Conservation (phyloP, 2,113 vertebrate species). For the Phylloscopus whistleri region DNA sequence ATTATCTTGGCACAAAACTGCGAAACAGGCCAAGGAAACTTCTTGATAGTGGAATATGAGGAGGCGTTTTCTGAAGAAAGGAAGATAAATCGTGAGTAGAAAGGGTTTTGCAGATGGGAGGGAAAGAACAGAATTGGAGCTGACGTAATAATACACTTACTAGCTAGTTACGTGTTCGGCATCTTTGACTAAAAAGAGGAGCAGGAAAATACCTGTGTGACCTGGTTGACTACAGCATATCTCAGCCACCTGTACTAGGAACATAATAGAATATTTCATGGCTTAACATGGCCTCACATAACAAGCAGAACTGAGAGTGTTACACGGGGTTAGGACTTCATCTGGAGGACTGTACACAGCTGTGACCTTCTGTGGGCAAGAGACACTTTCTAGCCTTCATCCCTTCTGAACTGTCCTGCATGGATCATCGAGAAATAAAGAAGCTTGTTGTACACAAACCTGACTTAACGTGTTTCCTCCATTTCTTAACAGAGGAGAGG, state of each 20-base stretch:
- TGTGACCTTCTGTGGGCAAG: not conserved
- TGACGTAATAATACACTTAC: not conserved
- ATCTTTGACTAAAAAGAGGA: not conserved
- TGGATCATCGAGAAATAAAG: not conserved
- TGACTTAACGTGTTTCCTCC: not conserved
- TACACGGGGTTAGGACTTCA: not conserved
- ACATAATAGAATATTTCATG: not conserved
- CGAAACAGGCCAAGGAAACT: not conserved
- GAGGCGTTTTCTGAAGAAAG: not conserved
- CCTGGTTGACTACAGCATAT: not conserved
- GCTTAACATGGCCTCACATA: not conserved
- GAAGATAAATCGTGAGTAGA: not conserved
- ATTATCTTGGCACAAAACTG: not conserved
- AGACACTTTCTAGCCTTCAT: not conserved
- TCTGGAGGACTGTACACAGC: not conserved
- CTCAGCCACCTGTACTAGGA: not conserved
- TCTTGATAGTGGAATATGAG: not conserved
- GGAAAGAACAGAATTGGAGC: not conserved
- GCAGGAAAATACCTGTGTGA: not conserved
- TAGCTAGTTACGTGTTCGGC: not conserved
- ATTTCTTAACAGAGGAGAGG: not conserved
- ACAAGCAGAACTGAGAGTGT: not conserved
- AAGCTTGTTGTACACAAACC: not conserved
- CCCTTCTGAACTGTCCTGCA: not conserved
- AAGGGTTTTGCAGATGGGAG: not conserved